Percentiles rank a stretch among this genome's conserved stretches.
These are phyloP conservation scores for Parus major DNA, from an alignment of 2,113 vertebrate species.

Conservation along the genomic window DNA sequence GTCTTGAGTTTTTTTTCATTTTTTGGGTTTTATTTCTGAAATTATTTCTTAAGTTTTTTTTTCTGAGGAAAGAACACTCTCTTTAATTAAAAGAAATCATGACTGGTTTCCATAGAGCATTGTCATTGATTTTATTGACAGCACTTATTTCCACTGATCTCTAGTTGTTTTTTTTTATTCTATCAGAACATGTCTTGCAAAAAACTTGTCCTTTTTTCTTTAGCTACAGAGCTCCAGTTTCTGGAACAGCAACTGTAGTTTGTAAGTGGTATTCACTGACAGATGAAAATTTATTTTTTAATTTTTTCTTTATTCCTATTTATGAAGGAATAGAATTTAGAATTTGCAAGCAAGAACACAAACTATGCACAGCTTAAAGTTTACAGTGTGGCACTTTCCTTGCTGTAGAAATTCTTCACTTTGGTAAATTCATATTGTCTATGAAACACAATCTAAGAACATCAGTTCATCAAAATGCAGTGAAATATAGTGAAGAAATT, in stretches of 20 bases:
- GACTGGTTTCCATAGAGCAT: neutral
- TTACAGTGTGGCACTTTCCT: neutral
- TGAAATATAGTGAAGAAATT: neutral
- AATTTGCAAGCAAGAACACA: neutral
- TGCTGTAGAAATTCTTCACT: neutral
- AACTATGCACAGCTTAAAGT: neutral
- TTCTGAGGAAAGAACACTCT: neutral
- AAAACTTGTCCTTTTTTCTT: neutral
- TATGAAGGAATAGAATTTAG: neutral
- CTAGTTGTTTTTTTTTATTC: neutral
- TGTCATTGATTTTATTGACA: neutral
- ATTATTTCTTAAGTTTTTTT: neutral
- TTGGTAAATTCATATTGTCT: neutral
- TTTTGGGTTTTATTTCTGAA: neutral
- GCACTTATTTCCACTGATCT: neutral
- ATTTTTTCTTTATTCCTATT: neutral
- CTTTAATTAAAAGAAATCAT: neutral
- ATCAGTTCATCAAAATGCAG: neutral
- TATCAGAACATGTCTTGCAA: neutral
- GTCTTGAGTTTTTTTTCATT: neutral
- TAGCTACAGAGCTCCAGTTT: neutral
- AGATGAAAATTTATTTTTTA: neutral
- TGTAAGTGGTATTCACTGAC: neutral
- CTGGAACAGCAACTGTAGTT: neutral
- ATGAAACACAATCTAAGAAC: neutral